phyloP scores from a whole-genome alignment of 2,113 vertebrate genomes.

The Myrmecobius fasciatus region DNA sequence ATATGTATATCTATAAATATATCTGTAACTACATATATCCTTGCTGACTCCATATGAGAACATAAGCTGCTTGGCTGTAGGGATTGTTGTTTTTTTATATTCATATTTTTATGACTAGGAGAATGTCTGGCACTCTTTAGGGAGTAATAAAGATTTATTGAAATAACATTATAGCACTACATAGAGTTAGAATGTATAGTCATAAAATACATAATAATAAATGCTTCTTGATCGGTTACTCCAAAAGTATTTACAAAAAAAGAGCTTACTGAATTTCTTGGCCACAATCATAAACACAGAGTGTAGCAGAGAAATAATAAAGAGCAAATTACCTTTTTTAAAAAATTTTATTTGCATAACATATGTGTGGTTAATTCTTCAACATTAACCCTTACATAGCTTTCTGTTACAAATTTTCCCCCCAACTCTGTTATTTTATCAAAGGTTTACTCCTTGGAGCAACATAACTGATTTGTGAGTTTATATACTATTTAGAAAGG shows the following conservation, averaged over 20 bases:
- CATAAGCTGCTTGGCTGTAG: neutral
- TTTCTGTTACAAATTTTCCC: too few species aligned
- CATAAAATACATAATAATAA: neutral
- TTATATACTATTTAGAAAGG: conserved; percentile 68
- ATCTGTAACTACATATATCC: neutral
- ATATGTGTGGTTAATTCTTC: too few species aligned
- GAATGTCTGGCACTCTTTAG: neutral
- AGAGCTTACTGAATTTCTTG: neutral
- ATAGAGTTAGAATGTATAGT: neutral
- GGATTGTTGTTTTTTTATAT: neutral
- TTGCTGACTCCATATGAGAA: neutral
- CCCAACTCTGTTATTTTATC: conserved; percentile 63
- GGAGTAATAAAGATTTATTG: neutral
- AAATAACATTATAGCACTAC: neutral
- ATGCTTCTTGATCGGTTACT: neutral
- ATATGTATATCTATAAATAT: too few species aligned
- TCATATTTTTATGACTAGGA: neutral
- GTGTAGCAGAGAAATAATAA: neutral
- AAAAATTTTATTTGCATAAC: too few species aligned
- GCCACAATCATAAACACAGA: neutral
- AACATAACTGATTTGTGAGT: conserved; percentile 62
- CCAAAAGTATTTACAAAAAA: too few species aligned
- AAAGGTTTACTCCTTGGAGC: conserved; percentile 58
- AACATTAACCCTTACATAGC: too few species aligned
- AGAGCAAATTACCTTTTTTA: too few species aligned